Evolutionary conservation across 1,140 invertebrate species (phyloP).

Genomic region (Anastatus disparis): DNA sequence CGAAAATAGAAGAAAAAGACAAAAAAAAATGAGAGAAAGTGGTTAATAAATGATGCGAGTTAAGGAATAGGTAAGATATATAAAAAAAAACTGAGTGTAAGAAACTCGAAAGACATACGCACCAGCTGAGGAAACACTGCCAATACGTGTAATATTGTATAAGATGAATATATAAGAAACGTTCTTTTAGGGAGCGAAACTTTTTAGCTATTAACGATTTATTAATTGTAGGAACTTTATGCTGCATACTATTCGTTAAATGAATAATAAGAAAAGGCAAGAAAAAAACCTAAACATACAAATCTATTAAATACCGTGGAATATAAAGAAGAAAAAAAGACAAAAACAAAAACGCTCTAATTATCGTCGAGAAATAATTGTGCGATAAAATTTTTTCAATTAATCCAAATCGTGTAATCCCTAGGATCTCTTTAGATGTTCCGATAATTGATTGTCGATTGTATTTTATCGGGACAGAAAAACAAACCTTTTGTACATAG

Average conservation of each 20-base stretch:
- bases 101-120: slow-evolving; percentile 47
- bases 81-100: slow-evolving; percentile 20
- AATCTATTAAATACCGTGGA: slow-evolving; percentile 34
- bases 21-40: slow-evolving; percentile 18
- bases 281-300: slow-evolving; percentile 3
- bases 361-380: slow-evolving; percentile 23
- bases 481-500: slow-evolving; percentile 31
- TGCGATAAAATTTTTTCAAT: slow-evolving; percentile 33
- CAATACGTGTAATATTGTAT: slow-evolving; percentile 61
- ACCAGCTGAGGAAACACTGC: slow-evolving; percentile 65
- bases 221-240: slow-evolving; percentile 44
- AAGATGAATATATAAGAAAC: slow-evolving; percentile 18
- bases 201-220: slow-evolving; percentile 48
- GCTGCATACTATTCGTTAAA: slow-evolving; percentile 30
- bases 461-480: too few species aligned
- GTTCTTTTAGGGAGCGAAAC: slow-evolving; percentile 40
- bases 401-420: slow-evolving; percentile 35
- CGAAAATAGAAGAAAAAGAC: slow-evolving; percentile 29
- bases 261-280: too few species aligned
- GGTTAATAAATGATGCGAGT: slow-evolving; percentile 22
- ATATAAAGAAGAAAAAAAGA: too few species aligned
- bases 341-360: too few species aligned
- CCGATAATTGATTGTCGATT: too few species aligned
- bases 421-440: slow-evolving; percentile 36
- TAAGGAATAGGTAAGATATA: slow-evolving; percentile 15